These are phyloP conservation scores for Zelleria hepariella DNA, from an alignment of 2,888 invertebrate genomes.

Conservation along the genomic window DNA sequence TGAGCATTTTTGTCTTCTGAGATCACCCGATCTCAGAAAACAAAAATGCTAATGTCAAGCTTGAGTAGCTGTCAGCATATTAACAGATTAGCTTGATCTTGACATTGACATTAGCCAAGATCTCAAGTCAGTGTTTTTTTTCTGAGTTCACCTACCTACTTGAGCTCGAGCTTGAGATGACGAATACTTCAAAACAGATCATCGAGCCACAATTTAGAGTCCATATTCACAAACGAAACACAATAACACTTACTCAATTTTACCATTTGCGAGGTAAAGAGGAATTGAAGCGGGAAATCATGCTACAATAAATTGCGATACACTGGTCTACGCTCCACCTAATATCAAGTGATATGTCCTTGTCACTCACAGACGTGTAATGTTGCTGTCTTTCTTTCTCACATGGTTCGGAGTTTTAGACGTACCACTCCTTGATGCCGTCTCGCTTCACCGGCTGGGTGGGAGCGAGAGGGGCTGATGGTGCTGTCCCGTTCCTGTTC, in stretches of 20 bases:
- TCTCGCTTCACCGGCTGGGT: slow-evolving; percentile 79
- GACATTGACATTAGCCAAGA: too few species aligned
- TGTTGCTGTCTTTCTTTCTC: not conserved
- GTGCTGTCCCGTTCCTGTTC: slow-evolving; percentile 48
- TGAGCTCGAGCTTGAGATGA: too few species aligned
- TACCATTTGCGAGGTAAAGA: slow-evolving; percentile 8
- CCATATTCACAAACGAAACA: not conserved
- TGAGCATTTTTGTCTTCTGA: too few species aligned
- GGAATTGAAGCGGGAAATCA: slow-evolving; percentile 6
- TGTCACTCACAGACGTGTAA: slow-evolving; percentile 1
- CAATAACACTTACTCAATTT: not conserved
- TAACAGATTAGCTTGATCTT: too few species aligned
- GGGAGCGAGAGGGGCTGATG: slow-evolving; percentile 63
- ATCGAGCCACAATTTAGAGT: not conserved
- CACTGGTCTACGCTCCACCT: not conserved
- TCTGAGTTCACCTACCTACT: too few species aligned
- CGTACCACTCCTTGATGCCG: slow-evolving; percentile 98
- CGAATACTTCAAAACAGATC: not conserved
- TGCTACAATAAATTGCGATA: not conserved
- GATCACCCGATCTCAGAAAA: too few species aligned
- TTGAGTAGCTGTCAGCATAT: too few species aligned
- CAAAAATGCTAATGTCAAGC: too few species aligned
- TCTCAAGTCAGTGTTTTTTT: too few species aligned
- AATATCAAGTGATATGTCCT: not conserved
- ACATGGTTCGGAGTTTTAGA: slow-evolving; percentile 75